These are phyloP conservation scores for Micrasema longulum DNA, from an alignment of 1,140 invertebrate genomes.

Conservation along the genomic window DNA sequence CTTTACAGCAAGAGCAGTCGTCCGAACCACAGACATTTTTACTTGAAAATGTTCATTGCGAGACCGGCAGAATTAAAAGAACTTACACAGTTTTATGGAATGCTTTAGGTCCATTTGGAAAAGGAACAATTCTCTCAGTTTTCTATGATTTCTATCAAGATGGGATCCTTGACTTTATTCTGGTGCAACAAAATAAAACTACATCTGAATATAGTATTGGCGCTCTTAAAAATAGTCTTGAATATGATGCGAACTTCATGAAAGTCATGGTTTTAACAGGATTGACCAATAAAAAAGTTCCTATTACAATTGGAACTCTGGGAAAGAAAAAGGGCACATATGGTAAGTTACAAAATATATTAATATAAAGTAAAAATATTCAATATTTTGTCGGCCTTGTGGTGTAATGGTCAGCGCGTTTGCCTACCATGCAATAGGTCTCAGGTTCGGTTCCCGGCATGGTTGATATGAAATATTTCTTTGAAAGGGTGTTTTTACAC, in stretches of 20 bases:
- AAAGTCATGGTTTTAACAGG: slow-evolving; percentile 95
- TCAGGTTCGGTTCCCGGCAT: no score
- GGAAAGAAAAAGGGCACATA: slow-evolving; percentile 83
- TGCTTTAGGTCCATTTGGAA: slow-evolving; percentile 75
- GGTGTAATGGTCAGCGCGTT: no score
- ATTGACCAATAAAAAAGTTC: slow-evolving; percentile 77
- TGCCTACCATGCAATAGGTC: no score
- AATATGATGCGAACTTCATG: slow-evolving; percentile 95
- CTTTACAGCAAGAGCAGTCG: slow-evolving; percentile 70
- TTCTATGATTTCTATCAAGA: slow-evolving; percentile 96
- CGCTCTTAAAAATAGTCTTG: slow-evolving; percentile 88
- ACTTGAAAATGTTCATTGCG: slow-evolving; percentile 82
- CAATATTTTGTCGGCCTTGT: no score
- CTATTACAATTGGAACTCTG: slow-evolving; percentile 76
- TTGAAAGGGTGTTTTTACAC: no score
- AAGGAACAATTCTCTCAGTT: slow-evolving; percentile 82
- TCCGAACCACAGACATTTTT: slow-evolving; percentile 76
- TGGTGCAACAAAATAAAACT: slow-evolving; percentile 74
- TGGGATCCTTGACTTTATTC: slow-evolving; percentile 82
- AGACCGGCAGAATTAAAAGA: slow-evolving; percentile 73
- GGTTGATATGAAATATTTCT: no score
- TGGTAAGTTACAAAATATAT: slow-evolving; percentile 62
- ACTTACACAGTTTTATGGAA: slow-evolving; percentile 84
- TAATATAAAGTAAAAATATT: no score
- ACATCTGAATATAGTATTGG: slow-evolving; percentile 71